Evolutionary conservation across 2,888 invertebrate species (phyloP), one percentile per base, ranked within the genome.

Genomic region (Drosophila emarginata): DNA sequence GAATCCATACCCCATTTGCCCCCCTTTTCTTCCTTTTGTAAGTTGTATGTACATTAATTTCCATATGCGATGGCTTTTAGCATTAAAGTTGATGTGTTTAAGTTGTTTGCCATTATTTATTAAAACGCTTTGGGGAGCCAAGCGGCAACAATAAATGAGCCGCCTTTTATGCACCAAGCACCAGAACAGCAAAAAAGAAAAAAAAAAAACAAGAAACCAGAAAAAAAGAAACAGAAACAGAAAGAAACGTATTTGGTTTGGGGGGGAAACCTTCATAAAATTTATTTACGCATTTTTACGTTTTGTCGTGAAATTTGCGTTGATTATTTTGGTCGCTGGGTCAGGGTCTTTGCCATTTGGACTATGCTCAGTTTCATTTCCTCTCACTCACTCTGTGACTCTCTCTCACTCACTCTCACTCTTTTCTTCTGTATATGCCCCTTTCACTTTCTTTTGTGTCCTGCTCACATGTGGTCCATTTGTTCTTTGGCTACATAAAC

Each of bases 201-300:
- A 5, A 26, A 45, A 21, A 45, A 18, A 18, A 45, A 11, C 18
- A 11, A 45, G 26, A 26, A 26, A 26, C 26, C 26, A 26, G n/a
- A n/a, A 26, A 5, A 45, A 9, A 45, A 50, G 39, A 12, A 15
- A n/a, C 18, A 50, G 54, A 7, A 28, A 9, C 36, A 23, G 15
- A 57, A 40, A 51, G 21, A 40, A 36, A n/a, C 45, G 9, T 15
- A 18, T 50, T 58, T 21, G 11, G 32, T 32, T 32, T 32, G 9
- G 7, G 53, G 53, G 36, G 39, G 73, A 32, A 18, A 5, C 18
- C 45, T 54, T 36, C 81, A 84, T 81, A 72, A 80, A 83, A 80
- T 88, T 83, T 88, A 86, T 83, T 88, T 86, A 80, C 79, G 80
- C 77, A 88, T 83, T 87, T 88, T 88, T 86, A 88, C 88, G 80